Evolutionary conservation across 1,140 invertebrate genomes (phyloP).

Genomic region (Leptopilina boulardi): DNA sequence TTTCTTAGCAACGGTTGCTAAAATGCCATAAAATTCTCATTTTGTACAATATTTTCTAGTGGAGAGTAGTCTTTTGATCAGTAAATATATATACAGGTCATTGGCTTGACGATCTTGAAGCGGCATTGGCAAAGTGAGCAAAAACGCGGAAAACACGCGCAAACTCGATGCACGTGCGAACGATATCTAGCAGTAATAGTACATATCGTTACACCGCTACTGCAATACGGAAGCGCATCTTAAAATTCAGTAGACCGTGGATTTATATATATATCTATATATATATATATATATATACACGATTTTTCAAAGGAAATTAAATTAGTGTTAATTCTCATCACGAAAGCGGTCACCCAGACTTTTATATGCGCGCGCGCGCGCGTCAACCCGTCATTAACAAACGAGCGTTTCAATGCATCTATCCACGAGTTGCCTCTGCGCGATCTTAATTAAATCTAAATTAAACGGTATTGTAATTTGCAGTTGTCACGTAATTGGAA

Average conservation of each 20-base stretch:
- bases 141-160: constrained; percentile 66
- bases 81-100: constrained; percentile 62
- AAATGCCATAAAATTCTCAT: background rate
- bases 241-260: constrained; percentile 50
- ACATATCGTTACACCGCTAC: constrained; percentile 56
- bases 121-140: constrained; percentile 61
- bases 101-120: constrained; percentile 64
- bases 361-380: constrained; percentile 9
- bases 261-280: no score
- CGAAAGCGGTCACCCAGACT: constrained; percentile 25
- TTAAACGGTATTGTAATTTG: constrained; percentile 32
- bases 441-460: constrained; percentile 30
- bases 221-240: constrained; percentile 55
- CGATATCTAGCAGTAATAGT: constrained; percentile 54
- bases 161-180: constrained; percentile 66
- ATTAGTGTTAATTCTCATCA: constrained; percentile 26
- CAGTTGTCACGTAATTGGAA: constrained; percentile 24
- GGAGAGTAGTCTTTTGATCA: background rate
- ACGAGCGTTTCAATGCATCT: constrained; percentile 26
- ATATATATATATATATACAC: no score
- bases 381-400: constrained; percentile 23
- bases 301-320: constrained; percentile 32
- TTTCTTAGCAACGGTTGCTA: no score
- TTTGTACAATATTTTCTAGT: background rate
- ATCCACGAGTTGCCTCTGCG: background rate